Conservation (phyloP, 2,888 invertebrate genomes). For the Aplocera efformata region DNA sequence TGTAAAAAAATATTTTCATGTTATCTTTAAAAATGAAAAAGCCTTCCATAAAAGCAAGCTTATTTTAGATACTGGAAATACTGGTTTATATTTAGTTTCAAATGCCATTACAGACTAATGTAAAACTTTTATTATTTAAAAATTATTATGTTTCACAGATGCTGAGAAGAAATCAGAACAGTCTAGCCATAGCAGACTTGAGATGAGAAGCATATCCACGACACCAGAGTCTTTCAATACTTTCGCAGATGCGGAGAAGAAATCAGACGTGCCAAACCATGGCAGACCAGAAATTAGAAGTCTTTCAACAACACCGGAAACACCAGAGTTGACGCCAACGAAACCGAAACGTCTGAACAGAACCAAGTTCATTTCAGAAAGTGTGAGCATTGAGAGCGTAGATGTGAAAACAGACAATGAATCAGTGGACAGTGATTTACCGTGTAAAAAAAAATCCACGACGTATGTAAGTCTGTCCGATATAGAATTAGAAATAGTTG, state of each 20-base stretch:
- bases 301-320: conserved; percentile 7
- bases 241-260: conserved; percentile 7
- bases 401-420: conserved; percentile 40
- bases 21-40: no score
- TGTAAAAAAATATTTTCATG: no score
- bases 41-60: no score
- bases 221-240: conserved; percentile 10
- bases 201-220: conserved; percentile 12
- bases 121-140: no score
- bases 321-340: conserved; percentile 24
- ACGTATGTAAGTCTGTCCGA: conserved; percentile 64
- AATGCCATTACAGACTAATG: no score
- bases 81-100: no score
- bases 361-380: conserved; percentile 37
- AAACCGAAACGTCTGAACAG: conserved; percentile 31
- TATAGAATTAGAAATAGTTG: conserved; percentile 69
- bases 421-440: conserved; percentile 41
- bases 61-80: no score
- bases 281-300: conserved; percentile 14
- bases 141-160: conserved; percentile 36
- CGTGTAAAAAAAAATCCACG: conserved; percentile 45
- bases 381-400: conserved; percentile 37
- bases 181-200: conserved; percentile 13
- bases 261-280: conserved; percentile 20
- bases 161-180: conserved; percentile 37